Evolutionary conservation across 2,888 invertebrate species (phyloP).

Genomic region (Elysia crispata): DNA sequence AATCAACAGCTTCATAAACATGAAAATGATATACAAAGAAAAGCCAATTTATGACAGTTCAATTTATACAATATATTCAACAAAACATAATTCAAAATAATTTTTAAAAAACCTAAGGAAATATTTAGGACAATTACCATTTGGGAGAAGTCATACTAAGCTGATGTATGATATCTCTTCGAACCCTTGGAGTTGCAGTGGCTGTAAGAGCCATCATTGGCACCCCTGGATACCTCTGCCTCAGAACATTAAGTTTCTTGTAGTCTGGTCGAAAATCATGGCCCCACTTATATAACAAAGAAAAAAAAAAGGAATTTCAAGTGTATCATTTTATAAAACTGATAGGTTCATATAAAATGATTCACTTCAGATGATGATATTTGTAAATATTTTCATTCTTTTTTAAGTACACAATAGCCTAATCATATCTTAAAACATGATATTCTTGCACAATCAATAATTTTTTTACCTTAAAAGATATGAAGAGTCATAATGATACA

Average conservation of each 20-base stretch:
- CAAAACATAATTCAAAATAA: no score
- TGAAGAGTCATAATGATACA: no score
- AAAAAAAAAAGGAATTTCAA: neutral
- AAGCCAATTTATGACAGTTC: neutral
- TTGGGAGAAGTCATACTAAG: conserved; percentile 79
- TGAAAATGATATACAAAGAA: neutral
- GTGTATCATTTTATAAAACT: no score
- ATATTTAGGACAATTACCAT: conserved; percentile 64
- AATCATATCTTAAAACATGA: no score
- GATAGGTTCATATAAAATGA: neutral
- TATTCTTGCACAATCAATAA: no score
- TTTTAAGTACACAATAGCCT: no score
- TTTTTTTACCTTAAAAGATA: no score
- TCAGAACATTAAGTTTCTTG: conserved; percentile 86
- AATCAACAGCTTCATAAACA: neutral
- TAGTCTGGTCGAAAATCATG: conserved; percentile 88
- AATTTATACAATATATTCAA: conserved; percentile 7
- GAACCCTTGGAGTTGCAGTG: conserved; percentile 94
- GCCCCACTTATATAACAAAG: conserved; percentile 84
- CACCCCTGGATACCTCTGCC: conserved; percentile 85
- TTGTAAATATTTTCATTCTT: no score
- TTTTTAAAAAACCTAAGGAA: neutral
- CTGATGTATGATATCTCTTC: conserved; percentile 92
- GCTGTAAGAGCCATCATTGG: conserved; percentile 92
- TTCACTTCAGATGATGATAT: no score